Conservation (phyloP, 2,888 invertebrate genomes). For the Acanthosepion lycidas region DNA sequence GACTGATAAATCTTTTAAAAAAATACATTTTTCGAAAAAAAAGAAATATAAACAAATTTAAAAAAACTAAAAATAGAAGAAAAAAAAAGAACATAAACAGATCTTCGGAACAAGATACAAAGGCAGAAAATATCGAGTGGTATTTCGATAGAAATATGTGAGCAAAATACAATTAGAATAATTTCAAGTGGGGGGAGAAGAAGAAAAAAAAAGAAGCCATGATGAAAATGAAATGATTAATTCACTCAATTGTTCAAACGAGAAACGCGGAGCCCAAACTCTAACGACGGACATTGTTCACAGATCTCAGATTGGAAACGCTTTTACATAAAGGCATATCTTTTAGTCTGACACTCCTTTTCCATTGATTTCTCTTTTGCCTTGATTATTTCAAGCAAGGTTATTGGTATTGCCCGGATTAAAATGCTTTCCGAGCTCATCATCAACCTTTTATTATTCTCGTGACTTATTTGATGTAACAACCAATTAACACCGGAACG, state of each 20-base stretch:
- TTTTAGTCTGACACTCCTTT: background rate
- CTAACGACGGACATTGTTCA: conserved; percentile 33
- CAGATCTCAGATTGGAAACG: background rate
- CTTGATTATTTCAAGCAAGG: background rate
- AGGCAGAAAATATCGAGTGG: background rate
- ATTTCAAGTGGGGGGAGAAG: background rate
- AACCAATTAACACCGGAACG: too few species aligned
- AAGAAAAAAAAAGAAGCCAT: background rate
- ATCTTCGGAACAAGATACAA: background rate
- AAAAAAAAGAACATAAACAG: background rate
- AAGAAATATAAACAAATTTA: too few species aligned
- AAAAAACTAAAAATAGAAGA: too few species aligned
- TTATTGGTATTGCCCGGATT: background rate
- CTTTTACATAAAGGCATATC: background rate
- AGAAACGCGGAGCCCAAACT: conserved; percentile 9
- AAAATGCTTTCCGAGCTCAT: background rate
- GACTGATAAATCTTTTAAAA: too few species aligned
- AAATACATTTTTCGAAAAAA: too few species aligned
- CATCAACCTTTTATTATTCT: background rate
- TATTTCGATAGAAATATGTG: background rate
- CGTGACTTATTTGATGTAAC: too few species aligned
- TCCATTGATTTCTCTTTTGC: background rate
- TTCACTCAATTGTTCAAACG: conserved; percentile 33
- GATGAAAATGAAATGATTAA: background rate
- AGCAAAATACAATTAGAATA: conserved; percentile 18